Base-by-base conservation (phyloP, 2,888 invertebrate species). In the Calephelis perditalis region DNA sequence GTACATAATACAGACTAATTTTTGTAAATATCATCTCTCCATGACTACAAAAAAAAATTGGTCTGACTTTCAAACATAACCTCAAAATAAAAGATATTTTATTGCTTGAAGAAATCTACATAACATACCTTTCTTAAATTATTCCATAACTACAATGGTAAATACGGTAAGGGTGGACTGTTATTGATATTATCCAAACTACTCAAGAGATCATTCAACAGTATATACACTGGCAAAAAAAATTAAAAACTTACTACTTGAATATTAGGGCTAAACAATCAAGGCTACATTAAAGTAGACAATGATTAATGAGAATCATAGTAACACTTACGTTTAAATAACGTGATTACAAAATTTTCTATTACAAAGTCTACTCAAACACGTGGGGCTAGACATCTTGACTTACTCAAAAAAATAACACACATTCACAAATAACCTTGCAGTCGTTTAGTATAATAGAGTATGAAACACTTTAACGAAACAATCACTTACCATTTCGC, bases 401-500 rank as follows among this genome's bases (percentile, higher is more conserved):
- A 40, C 61, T 65, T 60, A 35, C 55, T 58, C 45, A 62, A 65
- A 65, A 60, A 64, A 52, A 45, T 47, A 56, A 60, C 47, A 35
- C 55, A 70, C 80, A 84, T 83, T 74, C 56, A 60, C 67, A 65
- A 63, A 67, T 57, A 62, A 67, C 11, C 67, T 70, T 64, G 61
- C 76, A 81, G 74, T 73, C 44, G 60, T 58, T 52, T 60, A 61
- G 56, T 64, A 65, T 63, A 36, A 56, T 15, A 35, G 60, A 57
- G 62, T 61, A 67, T 54, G 62, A 64, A 40, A 54, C 70, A 73
- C 77, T 68, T 75, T 74, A 72, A 63, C 58, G 66, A 62, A 66
- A 57, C 67, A 65, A 65, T 66, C 69, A 87, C 87, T 88, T 86
- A 88, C 89, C 90, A 90, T 90, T 84, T 88, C 89, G 89, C 90